Conservation (phyloP, 2,797 vertebrate species). For the Micrastur ruficollis region DNA sequence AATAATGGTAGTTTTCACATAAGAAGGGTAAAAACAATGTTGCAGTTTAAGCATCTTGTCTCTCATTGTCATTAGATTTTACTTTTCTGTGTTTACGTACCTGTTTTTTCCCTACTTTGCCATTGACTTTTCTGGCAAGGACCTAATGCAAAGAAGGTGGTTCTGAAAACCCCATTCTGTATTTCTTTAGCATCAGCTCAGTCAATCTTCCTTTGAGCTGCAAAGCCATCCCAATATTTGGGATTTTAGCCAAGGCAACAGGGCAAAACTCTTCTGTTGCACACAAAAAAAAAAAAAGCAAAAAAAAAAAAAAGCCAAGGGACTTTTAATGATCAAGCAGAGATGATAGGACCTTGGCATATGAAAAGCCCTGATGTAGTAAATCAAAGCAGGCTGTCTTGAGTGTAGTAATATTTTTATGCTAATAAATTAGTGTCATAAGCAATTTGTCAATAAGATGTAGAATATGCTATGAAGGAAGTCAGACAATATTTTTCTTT, state of each 20-base stretch:
- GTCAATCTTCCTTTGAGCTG: not conserved
- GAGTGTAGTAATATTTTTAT: constrained; percentile 53
- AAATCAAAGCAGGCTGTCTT: constrained; percentile 57
- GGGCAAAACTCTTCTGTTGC: not conserved
- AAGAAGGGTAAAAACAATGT: not conserved
- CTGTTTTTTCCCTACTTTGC: not conserved
- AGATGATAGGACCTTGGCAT: constrained; percentile 54
- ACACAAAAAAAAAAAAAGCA: not conserved
- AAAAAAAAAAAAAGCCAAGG: not conserved
- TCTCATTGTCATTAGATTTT: not conserved
- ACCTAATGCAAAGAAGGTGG: not conserved
- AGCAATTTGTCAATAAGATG: constrained; percentile 57
- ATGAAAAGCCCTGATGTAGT: constrained; percentile 32
- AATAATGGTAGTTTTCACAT: not conserved
- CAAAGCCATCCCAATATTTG: not conserved
- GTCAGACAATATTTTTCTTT: constrained; percentile 59
- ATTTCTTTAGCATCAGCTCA: not conserved
- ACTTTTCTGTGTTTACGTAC: not conserved
- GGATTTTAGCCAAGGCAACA: not conserved
- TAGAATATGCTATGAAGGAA: constrained; percentile 48
- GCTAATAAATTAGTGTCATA: constrained; percentile 64
- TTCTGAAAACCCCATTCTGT: not conserved
- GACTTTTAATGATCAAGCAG: constrained; percentile 32
- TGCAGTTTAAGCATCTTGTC: not conserved
- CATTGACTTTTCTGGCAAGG: not conserved